Evolutionary conservation across 2,113 vertebrate species (phyloP), one percentile per base, ranked within the genome.

Genomic region (Labeo catla): DNA sequence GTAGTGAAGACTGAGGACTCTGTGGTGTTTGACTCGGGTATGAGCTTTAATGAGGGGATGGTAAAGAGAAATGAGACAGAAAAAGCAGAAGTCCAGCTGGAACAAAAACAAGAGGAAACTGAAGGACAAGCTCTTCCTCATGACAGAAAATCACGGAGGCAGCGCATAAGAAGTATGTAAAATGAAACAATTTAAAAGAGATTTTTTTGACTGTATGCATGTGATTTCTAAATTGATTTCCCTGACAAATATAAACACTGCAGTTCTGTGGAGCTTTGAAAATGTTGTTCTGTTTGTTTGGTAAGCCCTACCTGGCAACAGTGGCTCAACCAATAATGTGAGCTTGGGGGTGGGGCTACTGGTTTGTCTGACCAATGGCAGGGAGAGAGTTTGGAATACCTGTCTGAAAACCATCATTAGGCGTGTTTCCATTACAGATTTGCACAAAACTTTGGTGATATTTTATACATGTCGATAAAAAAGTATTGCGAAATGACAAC

Each of bases 131-230:
- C 7, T 61, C 45, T 52, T 83, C 80, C 63, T n/a, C 81, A 66
- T 76, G 77, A 66, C 74, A 81, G 70, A 76, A 84, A 45, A 19
- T 61, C 34, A 23, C 81, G 43, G 59, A 84, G 70, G 16, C 86
- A 43, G 36, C 63, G 50, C n/a, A 23, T 80, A 34, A 54, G 76
- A 72, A 63, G 84, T 79, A 86, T 0, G 47, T 47, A 21, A 28
- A 28, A 28, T 28, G 28, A 28, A 28, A 28, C 28, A 2, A 28
- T 19, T 52, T 3, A 13, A 50, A 28, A 73, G 8, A 4, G 2
- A n/a, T 28, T 28, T 21, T 23, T n/a, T 49, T 76, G 36, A 72
- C 16, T 39, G 28, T 43, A 43, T 39, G 6, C 34, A 16, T 39
- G 66, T 39, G 13, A 70, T 13, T 76, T 76, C 21, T 76, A 49